Base-by-base conservation (phyloP, 2,797 vertebrate species). In the Fratercula arctica region DNA sequence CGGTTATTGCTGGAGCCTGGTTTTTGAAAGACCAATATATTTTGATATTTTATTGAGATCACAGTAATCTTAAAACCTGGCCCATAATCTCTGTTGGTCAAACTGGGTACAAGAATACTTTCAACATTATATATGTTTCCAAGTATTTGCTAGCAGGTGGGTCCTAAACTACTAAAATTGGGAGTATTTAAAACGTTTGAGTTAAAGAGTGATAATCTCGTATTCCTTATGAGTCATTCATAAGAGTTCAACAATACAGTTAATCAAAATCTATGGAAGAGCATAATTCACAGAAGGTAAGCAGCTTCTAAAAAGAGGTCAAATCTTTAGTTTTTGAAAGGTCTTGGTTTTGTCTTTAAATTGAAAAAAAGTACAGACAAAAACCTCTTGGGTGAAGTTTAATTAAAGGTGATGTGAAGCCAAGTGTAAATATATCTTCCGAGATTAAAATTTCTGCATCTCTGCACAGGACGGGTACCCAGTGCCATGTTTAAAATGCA, bases 391-490 rank as follows among this genome's bases (percentile, higher is more conserved):
- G 41, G 21, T 82, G 57, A 94, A 87, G 67, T 92, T 72, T 89
- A 90, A 96, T 95, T 95, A 89, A 94, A 95, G 68, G 35, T 87
- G 77, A 68, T 77, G 68, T 51, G 78, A 80, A 95, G 72, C 37
- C 60, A 87, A 89, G 64, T 87, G 64, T 81, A 93, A 85, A 83
- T 72, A 51, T 68, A 87, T 43, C 64, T 92, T 95, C 56, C 51
- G 74, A 96, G 88, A 95, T 90, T 89, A 89, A 85, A 94, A 89
- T 90, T 94, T 96, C 90, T 93, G 72, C 92, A 77, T 89, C 74
- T 95, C 31, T 94, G 92, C 86, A 68, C 86, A 90, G 86, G 78
- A 92, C 16, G 25, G 88, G 68, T 93, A 95, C 29, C 29, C 37
- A 89, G 37, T 87, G 77, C 53, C 60, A 79, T 33, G 48, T 83